Percentiles rank a stretch among this genome's conserved stretches.
Conservation (phyloP, 2,113 vertebrate genomes). For the Alouatta palliata region DNA sequence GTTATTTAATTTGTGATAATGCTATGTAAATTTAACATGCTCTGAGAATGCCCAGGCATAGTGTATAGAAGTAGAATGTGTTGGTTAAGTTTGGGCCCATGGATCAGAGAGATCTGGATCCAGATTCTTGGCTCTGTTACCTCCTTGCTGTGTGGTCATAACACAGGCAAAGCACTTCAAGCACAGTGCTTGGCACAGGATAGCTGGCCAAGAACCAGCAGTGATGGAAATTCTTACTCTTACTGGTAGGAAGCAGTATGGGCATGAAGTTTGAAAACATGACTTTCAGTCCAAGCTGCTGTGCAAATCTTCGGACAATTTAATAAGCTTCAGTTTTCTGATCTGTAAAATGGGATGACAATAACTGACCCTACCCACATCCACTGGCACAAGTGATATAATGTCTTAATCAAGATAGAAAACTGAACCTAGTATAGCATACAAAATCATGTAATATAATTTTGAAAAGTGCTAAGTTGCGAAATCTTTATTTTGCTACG, state of each 20-base stretch:
- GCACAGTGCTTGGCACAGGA: neutral
- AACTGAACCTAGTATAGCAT: neutral
- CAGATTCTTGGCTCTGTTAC: neutral
- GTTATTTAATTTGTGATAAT: constrained; percentile 77
- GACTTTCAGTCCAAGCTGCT: neutral
- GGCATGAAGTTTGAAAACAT: neutral
- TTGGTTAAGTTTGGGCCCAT: neutral
- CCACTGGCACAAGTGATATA: neutral
- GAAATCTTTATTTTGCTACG: constrained; percentile 71
- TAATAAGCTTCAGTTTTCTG: neutral
- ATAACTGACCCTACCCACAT: neutral
- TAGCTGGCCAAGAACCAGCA: neutral
- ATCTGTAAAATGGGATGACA: neutral
- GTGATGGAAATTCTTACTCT: neutral
- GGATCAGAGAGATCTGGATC: neutral
- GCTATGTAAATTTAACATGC: constrained; percentile 73
- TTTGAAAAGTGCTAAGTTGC: constrained; percentile 60
- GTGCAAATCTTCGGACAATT: neutral
- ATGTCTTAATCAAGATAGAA: neutral
- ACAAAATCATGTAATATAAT: neutral
- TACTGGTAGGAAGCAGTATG: neutral
- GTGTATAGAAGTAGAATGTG: neutral
- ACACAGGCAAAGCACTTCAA: neutral
- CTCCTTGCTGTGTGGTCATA: neutral
- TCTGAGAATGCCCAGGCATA: neutral